These are phyloP conservation scores for Halictus quadricinctus DNA, from an alignment of 2,888 invertebrate genomes.

Conservation along the genomic window DNA sequence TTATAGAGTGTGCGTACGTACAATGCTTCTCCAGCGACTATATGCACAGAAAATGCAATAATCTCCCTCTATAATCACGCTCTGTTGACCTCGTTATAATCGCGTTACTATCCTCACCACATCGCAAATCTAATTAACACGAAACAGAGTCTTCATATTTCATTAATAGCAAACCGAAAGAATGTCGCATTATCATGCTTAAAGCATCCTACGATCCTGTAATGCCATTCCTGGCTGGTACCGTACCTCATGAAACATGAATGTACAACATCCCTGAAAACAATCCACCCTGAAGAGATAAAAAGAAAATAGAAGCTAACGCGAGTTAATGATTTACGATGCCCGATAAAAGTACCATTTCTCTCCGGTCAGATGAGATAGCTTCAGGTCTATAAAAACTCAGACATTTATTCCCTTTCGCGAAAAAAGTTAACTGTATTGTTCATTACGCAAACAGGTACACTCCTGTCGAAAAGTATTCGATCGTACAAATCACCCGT, in stretches of 20 bases:
- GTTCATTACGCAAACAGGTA: neutral
- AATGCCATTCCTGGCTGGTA: neutral
- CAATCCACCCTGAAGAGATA: neutral
- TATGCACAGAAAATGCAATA: neutral
- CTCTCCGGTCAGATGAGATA: neutral
- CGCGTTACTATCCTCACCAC: neutral
- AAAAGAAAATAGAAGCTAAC: neutral
- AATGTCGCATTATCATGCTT: neutral
- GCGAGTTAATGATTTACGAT: conserved; percentile 4
- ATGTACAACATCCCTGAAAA: neutral
- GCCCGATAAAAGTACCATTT: neutral
- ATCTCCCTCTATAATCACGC: neutral
- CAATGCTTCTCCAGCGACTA: neutral
- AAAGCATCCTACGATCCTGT: neutral
- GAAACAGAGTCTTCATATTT: neutral
- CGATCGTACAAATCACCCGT: too few relatives aligned
- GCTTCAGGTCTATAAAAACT: neutral
- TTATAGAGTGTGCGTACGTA: neutral
- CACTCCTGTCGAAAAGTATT: neutral
- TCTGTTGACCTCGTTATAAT: neutral
- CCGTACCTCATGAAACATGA: neutral
- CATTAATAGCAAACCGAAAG: neutral
- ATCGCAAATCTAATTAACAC: conserved; percentile 5
- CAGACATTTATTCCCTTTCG: neutral
- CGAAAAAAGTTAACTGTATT: neutral